A percentile compares a stretch with the other conserved stretches of the same genome.
These are phyloP conservation scores for Enteromius afrohamiltoni DNA, from an alignment of 2,797 vertebrate genomes.

Conservation along the genomic window DNA sequence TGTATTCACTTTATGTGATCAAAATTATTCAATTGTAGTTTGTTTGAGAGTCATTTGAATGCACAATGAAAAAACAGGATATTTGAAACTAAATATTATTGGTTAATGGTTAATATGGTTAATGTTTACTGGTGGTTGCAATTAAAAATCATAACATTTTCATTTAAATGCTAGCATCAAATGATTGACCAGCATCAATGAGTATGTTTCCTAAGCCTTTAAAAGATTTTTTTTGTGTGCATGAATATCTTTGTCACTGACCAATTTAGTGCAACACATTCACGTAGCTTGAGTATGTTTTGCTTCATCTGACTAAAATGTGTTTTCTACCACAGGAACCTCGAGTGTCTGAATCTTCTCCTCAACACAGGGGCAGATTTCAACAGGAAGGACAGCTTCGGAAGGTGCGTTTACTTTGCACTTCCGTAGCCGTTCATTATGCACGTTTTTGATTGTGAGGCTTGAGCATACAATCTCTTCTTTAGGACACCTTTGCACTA, in stretches of 20 bases:
- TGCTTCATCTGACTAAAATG: background rate
- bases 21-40: no score
- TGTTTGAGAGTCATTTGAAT: no score
- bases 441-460: background rate
- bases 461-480: background rate
- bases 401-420: conserved; percentile 81
- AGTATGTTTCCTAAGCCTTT: background rate
- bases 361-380: conserved; percentile 96
- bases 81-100: no score
- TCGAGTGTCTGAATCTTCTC: conserved; percentile 97
- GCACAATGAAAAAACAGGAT: no score
- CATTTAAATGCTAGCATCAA: background rate
- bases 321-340: conserved; percentile 81
- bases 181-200: background rate
- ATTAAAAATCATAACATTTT: background rate
- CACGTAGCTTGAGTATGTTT: background rate
- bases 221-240: background rate
- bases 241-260: background rate
- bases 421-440: background rate
- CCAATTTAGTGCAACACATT: background rate
- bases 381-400: conserved; percentile 96
- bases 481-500: conserved; percentile 95
- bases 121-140: background rate
- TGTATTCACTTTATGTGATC: no score
- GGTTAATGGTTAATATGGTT: no score